Base-by-base conservation (phyloP, 2,113 vertebrate species). In the Podarcis raffonei region DNA sequence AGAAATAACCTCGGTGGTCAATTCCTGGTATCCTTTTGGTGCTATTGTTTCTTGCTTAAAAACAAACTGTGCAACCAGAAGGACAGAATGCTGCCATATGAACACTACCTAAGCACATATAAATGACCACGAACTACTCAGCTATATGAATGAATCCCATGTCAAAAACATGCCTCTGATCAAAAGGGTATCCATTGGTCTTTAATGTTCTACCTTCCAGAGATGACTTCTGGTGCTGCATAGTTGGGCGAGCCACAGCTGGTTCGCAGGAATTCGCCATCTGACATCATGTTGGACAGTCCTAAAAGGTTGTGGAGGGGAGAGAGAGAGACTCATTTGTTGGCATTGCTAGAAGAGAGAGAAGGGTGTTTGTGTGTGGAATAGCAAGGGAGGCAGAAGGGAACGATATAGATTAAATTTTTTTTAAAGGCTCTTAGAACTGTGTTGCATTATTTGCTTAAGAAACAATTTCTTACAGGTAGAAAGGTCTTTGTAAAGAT, bases 261-360 rank as follows among this genome's bases (percentile, higher is more conserved):
- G 37, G 99, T 99, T 91, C 99, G 97, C 3, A 99, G 96, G 92
- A 99, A 99, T 94, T 99, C 99, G 0, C 99, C 99, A 87, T 99
- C 99, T 89, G 99, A 99, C 99, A 99, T 99, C 99, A 99, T 99
- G 95, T 99, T 99, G 74, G 99, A 99, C 87, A 99, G 95, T 6
- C 99, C 99, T 99, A 91, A 94, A 92, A 94, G 48, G 48, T 53
- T 53, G 48, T 11, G 48, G 48, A 53, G 2, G 48, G 48, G 48
- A 53, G 48, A 90, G 94, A 48, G 95, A 53, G 11, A 53, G 48
- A 53, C 62, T 95, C 65, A 86, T 0, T 18, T 2, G 76, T 0
- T 48, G 85, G 20, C 11, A 20, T 6, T 1, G 1, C 59, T 62
- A 48, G 42, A 79, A 53, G 1, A 16, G 23, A 35, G 32, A 6